phyloP scores from a whole-genome alignment of 2,113 vertebrate species.

The Nycticebus coucang region DNA sequence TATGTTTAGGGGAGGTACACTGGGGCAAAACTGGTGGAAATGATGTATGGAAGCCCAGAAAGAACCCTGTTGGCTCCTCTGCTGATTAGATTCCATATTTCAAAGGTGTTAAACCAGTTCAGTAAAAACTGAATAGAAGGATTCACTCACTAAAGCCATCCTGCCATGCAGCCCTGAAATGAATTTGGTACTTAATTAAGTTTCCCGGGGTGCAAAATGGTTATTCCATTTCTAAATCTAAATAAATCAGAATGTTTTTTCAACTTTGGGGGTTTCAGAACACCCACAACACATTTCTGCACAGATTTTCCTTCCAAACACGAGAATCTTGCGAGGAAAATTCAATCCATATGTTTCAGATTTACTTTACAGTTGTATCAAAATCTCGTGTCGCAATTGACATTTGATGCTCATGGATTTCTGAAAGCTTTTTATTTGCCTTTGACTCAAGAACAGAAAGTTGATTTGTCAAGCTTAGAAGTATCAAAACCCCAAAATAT shows the following conservation, averaged over 20 bases:
- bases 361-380: slow-evolving; percentile 73
- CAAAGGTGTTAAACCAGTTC: neutral
- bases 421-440: slow-evolving; percentile 77
- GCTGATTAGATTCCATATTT: slow-evolving; percentile 18
- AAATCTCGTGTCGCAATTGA: slow-evolving; percentile 74
- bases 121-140: neutral
- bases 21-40: neutral
- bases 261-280: slow-evolving; percentile 71
- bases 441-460: slow-evolving; percentile 79
- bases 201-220: slow-evolving; percentile 71
- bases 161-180: neutral
- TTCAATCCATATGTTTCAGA: slow-evolving; percentile 77
- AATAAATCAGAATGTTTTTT: slow-evolving; percentile 77
- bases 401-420: slow-evolving; percentile 77
- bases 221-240: slow-evolving; percentile 74
- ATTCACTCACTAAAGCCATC: neutral
- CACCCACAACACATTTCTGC: slow-evolving; percentile 72
- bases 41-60: neutral
- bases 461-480: slow-evolving; percentile 78
- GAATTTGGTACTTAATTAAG: slow-evolving; percentile 64
- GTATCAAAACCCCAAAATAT: slow-evolving; percentile 71
- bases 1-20: slow-evolving; percentile 1
- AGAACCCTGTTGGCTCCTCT: neutral
- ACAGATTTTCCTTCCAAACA: slow-evolving; percentile 74
- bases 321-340: slow-evolving; percentile 75